These are phyloP conservation scores for Chrysolina haemoptera DNA, from an alignment of 2,888 invertebrate genomes.

Conservation along the genomic window DNA sequence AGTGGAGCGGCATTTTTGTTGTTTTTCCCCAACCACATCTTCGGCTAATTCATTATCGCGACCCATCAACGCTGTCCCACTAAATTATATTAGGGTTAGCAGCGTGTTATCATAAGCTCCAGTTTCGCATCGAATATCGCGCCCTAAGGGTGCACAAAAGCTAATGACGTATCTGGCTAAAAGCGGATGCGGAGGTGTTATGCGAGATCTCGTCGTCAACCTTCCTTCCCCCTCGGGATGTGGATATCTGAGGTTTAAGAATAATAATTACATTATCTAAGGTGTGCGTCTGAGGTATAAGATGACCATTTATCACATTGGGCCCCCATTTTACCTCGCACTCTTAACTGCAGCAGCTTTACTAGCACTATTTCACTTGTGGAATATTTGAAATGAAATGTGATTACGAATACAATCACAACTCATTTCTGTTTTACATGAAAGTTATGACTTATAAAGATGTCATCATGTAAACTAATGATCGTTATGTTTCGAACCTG, in stretches of 20 bases:
- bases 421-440: too few species aligned
- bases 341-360: too few species aligned
- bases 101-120: slow-evolving; percentile 14
- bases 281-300: too few species aligned
- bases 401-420: too few species aligned
- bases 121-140: slow-evolving; percentile 23
- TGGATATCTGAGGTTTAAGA: background rate
- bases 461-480: too few species aligned
- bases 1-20: background rate
- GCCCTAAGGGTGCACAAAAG: slow-evolving; percentile 19
- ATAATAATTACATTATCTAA: background rate
- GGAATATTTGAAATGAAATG: too few species aligned
- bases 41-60: slow-evolving; percentile 2
- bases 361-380: too few species aligned
- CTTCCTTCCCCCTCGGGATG: background rate
- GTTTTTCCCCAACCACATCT: background rate
- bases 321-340: too few species aligned
- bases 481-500: too few species aligned
- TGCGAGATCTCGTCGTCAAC: slow-evolving; percentile 1
- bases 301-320: too few species aligned
- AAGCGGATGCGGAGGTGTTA: slow-evolving; percentile 5
- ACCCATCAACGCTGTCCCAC: background rate
- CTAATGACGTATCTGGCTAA: slow-evolving; percentile 16
- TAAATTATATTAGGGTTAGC: background rate
- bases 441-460: too few species aligned